Evolutionary conservation across 2,797 vertebrate genomes (phyloP).

Genomic region (Acanthiza pusilla): DNA sequence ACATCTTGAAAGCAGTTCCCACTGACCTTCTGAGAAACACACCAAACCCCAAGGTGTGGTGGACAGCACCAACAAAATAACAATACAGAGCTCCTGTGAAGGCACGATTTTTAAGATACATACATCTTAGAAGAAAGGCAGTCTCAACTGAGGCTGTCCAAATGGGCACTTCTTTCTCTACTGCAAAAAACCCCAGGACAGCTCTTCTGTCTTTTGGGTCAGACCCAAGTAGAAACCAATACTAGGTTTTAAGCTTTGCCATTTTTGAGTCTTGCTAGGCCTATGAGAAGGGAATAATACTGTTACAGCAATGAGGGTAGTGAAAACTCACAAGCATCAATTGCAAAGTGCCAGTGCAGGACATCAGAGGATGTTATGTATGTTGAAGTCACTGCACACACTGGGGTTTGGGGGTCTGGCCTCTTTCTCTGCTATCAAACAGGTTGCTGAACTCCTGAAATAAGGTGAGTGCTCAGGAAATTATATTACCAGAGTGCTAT

Average conservation of each 20-base stretch:
- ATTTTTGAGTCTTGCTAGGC: background rate
- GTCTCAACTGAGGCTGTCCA: background rate
- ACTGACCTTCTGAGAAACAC: background rate
- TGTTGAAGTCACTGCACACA: background rate
- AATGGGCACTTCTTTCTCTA: background rate
- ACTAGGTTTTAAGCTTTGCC: background rate
- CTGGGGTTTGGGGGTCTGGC: background rate
- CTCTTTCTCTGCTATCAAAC: background rate
- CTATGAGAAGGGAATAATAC: background rate
- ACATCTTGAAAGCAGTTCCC: background rate
- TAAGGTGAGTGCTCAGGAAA: background rate
- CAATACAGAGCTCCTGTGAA: background rate
- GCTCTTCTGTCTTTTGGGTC: background rate
- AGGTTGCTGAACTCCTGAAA: background rate
- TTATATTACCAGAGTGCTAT: background rate
- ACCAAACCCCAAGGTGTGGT: fast-evolving
- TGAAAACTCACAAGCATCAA: background rate
- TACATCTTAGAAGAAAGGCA: background rate
- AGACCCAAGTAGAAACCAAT: background rate
- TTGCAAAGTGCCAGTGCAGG: background rate
- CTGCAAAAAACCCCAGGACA: background rate
- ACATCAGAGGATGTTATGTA: fast-evolving
- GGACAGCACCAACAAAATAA: background rate
- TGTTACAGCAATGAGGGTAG: background rate
- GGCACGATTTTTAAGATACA: background rate